Base-by-base conservation (phyloP, 1,140 invertebrate species). In the Phymorhynchus buccinoides region DNA sequence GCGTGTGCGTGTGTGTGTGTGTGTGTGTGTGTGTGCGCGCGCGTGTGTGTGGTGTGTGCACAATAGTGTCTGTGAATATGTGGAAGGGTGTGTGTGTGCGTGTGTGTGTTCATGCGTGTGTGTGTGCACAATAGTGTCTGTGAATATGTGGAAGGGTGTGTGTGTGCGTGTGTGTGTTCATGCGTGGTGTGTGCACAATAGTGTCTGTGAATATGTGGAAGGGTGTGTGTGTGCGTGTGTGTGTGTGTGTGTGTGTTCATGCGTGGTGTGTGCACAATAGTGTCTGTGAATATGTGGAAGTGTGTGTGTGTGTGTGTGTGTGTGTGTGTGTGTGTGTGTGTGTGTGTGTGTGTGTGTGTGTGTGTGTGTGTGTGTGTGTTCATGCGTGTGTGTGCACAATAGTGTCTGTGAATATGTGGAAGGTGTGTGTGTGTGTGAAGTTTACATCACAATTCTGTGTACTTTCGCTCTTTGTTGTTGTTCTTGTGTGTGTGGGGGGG, bases 311-410 rank as follows among this genome's bases (percentile, higher is more conserved):
- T 27, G 56, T 37, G 71, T 37, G 32, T 39, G 71, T 39, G n/a
- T 75, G 71, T 75, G 71, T 75, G n/a, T 75, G 7, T 41, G 32
- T 35, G 32, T 37, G 71, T 39, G 35, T 75, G 71, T 41, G 71
- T 16, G 32, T 37, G 32, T 35, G 39, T 41, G 32, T 27, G 71
- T 75, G 71, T 35, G 32, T 75, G 71, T 12, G 39, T 37, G 71
- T 14, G 56, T 62, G 56, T 22, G 56, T 62, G 56, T 22, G 56
- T 62, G 56, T 22, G 22, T 62, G 56, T 75, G 39, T 75, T n/a
- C 30, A 16, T 39, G 32, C 32, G 39, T 37, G 71, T 27, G 39
- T 39, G 39, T 32, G 71, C n/a, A n/a, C n/a, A n/a, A n/a, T n/a
- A n/a, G 71, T 1, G 71, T 41, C n/a, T 35, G 71, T 75, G 39